Evolutionary conservation across 2,113 vertebrate species (phyloP), one percentile per base, ranked within the genome.

Genomic region (Nycticryphes semicollaris): DNA sequence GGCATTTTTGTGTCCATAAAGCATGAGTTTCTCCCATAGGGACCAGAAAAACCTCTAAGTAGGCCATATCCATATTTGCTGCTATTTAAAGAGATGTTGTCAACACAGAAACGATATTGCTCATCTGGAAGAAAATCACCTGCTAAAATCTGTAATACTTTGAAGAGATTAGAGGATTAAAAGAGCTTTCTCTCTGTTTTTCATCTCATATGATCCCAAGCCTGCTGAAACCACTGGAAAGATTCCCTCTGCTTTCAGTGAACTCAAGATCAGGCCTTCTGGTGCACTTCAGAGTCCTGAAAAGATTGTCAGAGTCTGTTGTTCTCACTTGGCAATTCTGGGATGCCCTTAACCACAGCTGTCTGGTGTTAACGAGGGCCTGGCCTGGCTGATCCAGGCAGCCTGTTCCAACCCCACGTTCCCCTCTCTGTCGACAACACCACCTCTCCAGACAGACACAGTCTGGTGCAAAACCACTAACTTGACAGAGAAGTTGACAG

Each of bases 141-240:
- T 67, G 63, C 62, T 73, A 87, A 79, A 87, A 95, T 59, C 3
- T 14, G 4, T 82, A 93, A 94, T 76, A 79, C 57, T 89, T 78
- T 89, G 83, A 91, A 76, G 67, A 50, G 91, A 95, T 94, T 87
- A 95, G 62, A 89, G 59, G 91, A 95, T 97, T 95, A 91, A 91
- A 91, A 8, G 50, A 91, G 64, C 54, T 88, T 96, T 77, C 82
- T 37, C 63, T 85, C 66, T 73, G 51, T 50, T 93, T 89, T 93
- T 78, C 67, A 81, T 95, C 75, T 94, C 85, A 80, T 57, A 69
- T 86, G 79, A 90, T 92, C 75, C 50, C 33, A 89, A 94, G 14
- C 41, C 59, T 2, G 2, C 54, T 73, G 50, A 89, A 94, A 63
- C 35, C 45, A 79, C 19, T 89, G 87, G 81, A 67, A 88, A 94